A percentile compares a stretch with the other conserved stretches of the same genome.
These are phyloP conservation scores for Phengaris alcon DNA, from an alignment of 2,888 invertebrate genomes.

Conservation along the genomic window DNA sequence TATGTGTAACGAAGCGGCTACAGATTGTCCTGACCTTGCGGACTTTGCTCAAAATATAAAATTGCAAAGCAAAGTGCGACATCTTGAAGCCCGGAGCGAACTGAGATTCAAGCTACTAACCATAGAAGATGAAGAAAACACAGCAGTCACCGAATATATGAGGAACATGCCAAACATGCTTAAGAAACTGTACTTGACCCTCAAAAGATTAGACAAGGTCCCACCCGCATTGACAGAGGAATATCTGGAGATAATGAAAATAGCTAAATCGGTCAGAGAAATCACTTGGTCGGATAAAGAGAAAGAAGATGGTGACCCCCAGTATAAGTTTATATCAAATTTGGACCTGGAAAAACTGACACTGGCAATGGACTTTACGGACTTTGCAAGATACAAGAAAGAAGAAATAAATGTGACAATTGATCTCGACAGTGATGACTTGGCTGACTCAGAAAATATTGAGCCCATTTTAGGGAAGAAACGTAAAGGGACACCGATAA, in stretches of 20 bases:
- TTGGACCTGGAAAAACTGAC: conserved; percentile 58
- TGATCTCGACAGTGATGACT: conserved; percentile 63
- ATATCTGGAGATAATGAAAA: conserved; percentile 79
- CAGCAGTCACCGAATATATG: conserved; percentile 70
- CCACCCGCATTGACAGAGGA: conserved; percentile 78
- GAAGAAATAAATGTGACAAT: conserved; percentile 47
- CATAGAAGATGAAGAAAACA: conserved; percentile 75
- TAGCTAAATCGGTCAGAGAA: conserved; percentile 78
- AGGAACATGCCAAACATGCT: conserved; percentile 75
- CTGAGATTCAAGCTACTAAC: conserved; percentile 54
- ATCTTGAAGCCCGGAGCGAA: conserved; percentile 63
- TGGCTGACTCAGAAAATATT: conserved; percentile 58
- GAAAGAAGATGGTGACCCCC: conserved; percentile 46
- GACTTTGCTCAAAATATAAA: conserved; percentile 55
- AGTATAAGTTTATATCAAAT: conserved; percentile 58
- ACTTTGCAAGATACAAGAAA: conserved; percentile 32
- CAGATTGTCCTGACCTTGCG: conserved; percentile 51
- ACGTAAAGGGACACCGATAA: conserved; percentile 68
- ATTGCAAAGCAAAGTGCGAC: conserved; percentile 57
- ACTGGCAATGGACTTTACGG: conserved; percentile 41
- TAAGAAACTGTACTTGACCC: conserved; percentile 78
- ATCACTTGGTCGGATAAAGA: conserved; percentile 81
- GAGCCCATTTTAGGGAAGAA: conserved; percentile 52
- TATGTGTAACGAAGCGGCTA: conserved; percentile 51
- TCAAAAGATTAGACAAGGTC: conserved; percentile 79